phyloP scores from a whole-genome alignment of 1,140 invertebrate species.

The Scaptodrosophila lebanonensis region DNA sequence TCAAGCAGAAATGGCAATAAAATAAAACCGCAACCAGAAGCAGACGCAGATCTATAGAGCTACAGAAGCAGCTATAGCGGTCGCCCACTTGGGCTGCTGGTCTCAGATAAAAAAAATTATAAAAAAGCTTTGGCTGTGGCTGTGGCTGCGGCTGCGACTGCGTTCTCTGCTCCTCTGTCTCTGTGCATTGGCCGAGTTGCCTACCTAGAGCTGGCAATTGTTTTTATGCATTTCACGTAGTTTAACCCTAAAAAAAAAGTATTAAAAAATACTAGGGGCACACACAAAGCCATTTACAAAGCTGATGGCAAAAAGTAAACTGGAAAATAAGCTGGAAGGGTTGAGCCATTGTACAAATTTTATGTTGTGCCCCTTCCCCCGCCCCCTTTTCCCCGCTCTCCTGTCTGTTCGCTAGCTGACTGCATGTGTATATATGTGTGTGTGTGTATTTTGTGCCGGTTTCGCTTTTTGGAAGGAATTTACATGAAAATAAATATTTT shows the following conservation, averaged over 20 bases:
- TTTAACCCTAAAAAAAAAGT: slow-evolving; percentile 51
- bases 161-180: slow-evolving; percentile 6
- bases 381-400: slow-evolving; percentile 8
- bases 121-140: slow-evolving; percentile 59
- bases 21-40: slow-evolving; percentile 25
- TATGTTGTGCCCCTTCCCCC: slow-evolving; percentile 37
- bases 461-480: slow-evolving; percentile 57
- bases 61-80: slow-evolving; percentile 7
- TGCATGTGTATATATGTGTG: no score
- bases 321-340: slow-evolving; percentile 39
- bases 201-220: slow-evolving; percentile 45
- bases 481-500: slow-evolving; percentile 76
- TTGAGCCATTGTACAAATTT: slow-evolving; percentile 35
- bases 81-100: slow-evolving; percentile 42
- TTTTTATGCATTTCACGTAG: slow-evolving; percentile 72
- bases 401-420: neutral
- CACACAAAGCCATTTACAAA: neutral
- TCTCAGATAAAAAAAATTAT: no score
- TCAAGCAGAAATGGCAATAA: slow-evolving; percentile 5
- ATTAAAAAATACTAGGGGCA: slow-evolving; percentile 2
- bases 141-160: slow-evolving; percentile 20
- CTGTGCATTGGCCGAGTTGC: neutral
- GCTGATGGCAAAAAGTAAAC: slow-evolving; percentile 5
- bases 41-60: slow-evolving; percentile 9
- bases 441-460: slow-evolving; percentile 15